Percentiles rank a stretch among this genome's conserved stretches.
These are phyloP conservation scores for Marisa cornuarietis DNA, from an alignment of 1,140 invertebrate genomes.

Conservation along the genomic window DNA sequence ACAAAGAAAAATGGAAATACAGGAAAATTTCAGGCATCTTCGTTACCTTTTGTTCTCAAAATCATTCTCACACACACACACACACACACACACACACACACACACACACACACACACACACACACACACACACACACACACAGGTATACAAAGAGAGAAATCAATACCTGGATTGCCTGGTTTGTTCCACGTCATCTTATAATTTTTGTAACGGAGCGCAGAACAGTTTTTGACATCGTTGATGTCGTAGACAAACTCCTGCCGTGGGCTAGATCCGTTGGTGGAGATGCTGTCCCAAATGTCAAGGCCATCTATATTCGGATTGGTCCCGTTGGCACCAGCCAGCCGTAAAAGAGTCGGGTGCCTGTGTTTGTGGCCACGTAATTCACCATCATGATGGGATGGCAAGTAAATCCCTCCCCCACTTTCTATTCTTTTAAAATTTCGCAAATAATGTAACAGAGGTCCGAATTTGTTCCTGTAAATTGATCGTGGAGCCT, in stretches of 20 bases:
- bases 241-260: slow-evolving; percentile 45
- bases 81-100: neutral
- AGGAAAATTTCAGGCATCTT: neutral
- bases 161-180: neutral
- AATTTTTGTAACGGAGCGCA: slow-evolving; percentile 44
- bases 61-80: neutral
- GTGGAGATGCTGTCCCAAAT: slow-evolving; percentile 28
- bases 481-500: too few relatives aligned
- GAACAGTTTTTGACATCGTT: slow-evolving; percentile 32
- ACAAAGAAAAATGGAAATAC: neutral
- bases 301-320: slow-evolving; percentile 33
- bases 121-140: slow-evolving; percentile 3
- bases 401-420: too few relatives aligned
- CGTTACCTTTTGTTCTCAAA: neutral
- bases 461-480: too few relatives aligned
- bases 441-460: too few relatives aligned
- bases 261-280: slow-evolving; percentile 7
- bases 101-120: neutral
- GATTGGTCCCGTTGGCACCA: too few relatives aligned
- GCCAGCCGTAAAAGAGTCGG: too few relatives aligned
- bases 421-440: too few relatives aligned
- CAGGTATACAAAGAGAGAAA: neutral
- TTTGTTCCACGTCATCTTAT: too few relatives aligned
- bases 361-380: too few relatives aligned
- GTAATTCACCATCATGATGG: too few relatives aligned